Percentiles rank a stretch among this genome's conserved stretches.
Conservation (phyloP, 2,113 vertebrate species). For the Lepisosteus osseus region DNA sequence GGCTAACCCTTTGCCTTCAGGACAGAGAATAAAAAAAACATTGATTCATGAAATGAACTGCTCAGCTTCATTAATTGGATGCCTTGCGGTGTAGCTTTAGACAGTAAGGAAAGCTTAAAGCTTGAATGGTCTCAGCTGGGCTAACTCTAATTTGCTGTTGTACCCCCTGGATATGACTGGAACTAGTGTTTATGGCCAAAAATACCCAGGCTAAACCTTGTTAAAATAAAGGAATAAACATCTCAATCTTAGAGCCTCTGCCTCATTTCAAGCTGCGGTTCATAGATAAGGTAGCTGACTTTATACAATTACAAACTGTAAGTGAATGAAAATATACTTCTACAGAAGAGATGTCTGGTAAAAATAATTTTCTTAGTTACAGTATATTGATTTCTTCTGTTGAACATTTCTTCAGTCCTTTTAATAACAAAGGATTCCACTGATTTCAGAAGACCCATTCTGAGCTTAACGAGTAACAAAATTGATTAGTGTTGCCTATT, state of each 20-base stretch:
- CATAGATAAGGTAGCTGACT: too few relatives aligned
- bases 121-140: background rate
- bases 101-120: background rate
- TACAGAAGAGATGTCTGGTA: too few relatives aligned
- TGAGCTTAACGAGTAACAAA: too few relatives aligned
- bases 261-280: background rate
- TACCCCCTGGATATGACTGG: background rate
- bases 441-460: too few relatives aligned
- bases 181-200: background rate
- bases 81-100: background rate
- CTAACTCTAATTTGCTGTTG: background rate
- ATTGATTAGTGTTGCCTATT: too few relatives aligned
- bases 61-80: background rate
- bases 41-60: background rate
- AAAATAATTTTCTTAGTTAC: too few relatives aligned
- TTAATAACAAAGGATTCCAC: too few relatives aligned
- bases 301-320: too few relatives aligned
- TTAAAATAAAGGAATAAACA: background rate
- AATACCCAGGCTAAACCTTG: background rate
- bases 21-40: constrained; percentile 1
- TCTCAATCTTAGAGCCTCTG: background rate
- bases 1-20: background rate
- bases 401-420: too few relatives aligned
- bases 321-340: too few relatives aligned
- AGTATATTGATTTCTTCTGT: too few relatives aligned